These are phyloP conservation scores for Nibea albiflora DNA, from an alignment of 2,113 vertebrate species.

Conservation along the genomic window DNA sequence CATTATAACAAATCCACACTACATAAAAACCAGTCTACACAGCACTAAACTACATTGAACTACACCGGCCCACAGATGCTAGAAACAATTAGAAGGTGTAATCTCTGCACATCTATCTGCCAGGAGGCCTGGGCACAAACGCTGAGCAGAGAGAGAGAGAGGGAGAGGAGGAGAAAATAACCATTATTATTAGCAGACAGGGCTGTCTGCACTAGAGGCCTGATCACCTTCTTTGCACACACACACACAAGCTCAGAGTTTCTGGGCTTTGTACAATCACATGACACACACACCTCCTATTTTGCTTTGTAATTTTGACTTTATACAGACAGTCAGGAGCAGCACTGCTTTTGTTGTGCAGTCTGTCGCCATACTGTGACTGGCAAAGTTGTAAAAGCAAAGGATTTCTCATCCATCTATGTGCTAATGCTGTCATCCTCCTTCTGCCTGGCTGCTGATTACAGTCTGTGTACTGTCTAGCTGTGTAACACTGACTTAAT, in stretches of 20 bases:
- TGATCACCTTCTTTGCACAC: conserved; percentile 76
- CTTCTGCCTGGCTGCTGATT: conserved; percentile 68
- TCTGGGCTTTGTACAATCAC: conserved; percentile 36
- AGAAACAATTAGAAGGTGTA: conserved; percentile 76
- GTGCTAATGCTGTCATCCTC: conserved; percentile 68
- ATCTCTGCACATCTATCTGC: conserved; percentile 81
- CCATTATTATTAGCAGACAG: conserved; percentile 70
- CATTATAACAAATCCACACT: conserved; percentile 61
- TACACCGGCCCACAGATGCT: conserved; percentile 60
- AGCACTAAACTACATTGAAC: conserved; percentile 70
- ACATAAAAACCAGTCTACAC: conserved; percentile 62
- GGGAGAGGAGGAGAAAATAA: conserved; percentile 71
- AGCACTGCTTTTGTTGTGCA: conserved; percentile 45
- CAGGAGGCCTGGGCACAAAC: conserved; percentile 72
- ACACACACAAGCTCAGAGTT: conserved; percentile 30
- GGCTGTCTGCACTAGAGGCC: conserved; percentile 71
- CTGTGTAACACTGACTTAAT: conserved; percentile 76
- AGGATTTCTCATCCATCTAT: conserved; percentile 65
- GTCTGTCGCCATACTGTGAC: conserved; percentile 44
- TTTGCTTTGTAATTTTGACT: conserved; percentile 57
- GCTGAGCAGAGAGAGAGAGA: conserved; percentile 79
- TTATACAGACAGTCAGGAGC: conserved; percentile 23
- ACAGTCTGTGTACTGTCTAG: conserved; percentile 74
- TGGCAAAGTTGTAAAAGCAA: conserved; percentile 65
- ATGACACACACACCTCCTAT: conserved; percentile 41